phyloP scores from a whole-genome alignment of 2,888 invertebrate genomes.

The Drosophila prostipennis region DNA sequence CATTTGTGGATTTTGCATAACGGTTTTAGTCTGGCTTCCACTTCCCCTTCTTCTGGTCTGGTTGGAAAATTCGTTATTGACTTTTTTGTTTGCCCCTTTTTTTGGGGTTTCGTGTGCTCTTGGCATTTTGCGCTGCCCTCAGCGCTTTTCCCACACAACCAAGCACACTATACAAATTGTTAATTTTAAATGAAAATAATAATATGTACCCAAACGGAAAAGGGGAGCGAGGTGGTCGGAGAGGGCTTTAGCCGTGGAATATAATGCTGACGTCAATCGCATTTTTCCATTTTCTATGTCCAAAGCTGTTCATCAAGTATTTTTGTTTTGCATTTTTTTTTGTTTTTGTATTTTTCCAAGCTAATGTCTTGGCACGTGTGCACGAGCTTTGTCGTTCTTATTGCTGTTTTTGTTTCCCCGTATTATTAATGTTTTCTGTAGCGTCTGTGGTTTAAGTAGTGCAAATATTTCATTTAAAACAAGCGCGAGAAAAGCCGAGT shows the following conservation, averaged over 20 bases:
- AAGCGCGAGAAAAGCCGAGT: slow-evolving; percentile 25
- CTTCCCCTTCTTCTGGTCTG: slow-evolving; percentile 39
- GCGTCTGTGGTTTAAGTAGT: slow-evolving; percentile 42
- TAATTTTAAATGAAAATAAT: slow-evolving; percentile 70
- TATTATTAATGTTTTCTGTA: slow-evolving; percentile 38
- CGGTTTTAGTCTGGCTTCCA: slow-evolving; percentile 52
- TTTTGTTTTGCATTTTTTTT: slow-evolving; percentile 47
- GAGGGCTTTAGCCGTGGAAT: slow-evolving; percentile 65
- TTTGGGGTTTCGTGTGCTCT: slow-evolving; percentile 31
- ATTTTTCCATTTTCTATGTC: slow-evolving; percentile 74
- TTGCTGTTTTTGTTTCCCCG: slow-evolving; percentile 27
- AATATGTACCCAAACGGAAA: slow-evolving; percentile 21
- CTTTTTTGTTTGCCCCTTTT: slow-evolving; percentile 37
- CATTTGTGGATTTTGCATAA: slow-evolving; percentile 58
- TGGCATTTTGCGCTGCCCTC: slow-evolving; percentile 54
- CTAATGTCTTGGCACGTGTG: slow-evolving; percentile 66
- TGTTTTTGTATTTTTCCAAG: slow-evolving; percentile 10
- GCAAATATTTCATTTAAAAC: slow-evolving; percentile 58
- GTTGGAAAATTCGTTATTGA: slow-evolving; percentile 62
- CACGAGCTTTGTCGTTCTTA: slow-evolving; percentile 51
- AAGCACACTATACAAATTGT: slow-evolving; percentile 48
- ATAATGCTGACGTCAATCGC: slow-evolving; percentile 77
- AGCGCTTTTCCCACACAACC: slow-evolving; percentile 49
- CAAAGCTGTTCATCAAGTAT: slow-evolving; percentile 59
- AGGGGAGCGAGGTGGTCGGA: slow-evolving; percentile 6